phyloP scores from a whole-genome alignment of 2,113 vertebrate species.

The Thermophis baileyi region DNA sequence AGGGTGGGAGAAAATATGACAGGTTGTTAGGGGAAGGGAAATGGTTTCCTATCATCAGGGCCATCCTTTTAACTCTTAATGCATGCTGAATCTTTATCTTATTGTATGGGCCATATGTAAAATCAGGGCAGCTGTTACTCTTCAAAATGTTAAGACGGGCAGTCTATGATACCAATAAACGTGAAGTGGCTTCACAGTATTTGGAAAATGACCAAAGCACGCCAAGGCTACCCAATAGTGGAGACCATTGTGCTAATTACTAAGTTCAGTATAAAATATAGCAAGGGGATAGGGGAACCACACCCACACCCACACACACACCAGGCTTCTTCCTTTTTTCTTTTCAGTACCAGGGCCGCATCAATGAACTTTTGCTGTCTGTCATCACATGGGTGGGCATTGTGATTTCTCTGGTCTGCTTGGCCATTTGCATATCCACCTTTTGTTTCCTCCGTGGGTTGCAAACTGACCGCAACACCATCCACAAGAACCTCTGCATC shows the following conservation, averaged over 20 bases:
- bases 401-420: constrained; percentile 89
- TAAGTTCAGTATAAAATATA: background rate
- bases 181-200: background rate
- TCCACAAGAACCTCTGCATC: constrained; percentile 97
- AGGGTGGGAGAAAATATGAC: background rate
- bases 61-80: background rate
- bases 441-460: constrained; percentile 94
- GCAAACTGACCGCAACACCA: constrained; percentile 91
- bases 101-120: background rate
- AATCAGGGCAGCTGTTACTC: background rate
- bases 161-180: background rate
- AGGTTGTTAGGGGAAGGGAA: background rate
- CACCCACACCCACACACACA: background rate
- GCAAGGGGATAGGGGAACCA: background rate
- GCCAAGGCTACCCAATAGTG: background rate
- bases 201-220: background rate
- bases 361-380: constrained; percentile 88
- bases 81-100: background rate
- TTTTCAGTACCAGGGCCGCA: constrained; percentile 78
- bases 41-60: background rate
- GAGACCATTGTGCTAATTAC: background rate
- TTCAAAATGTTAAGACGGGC: background rate
- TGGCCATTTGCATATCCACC: constrained; percentile 93
- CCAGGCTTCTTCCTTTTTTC: background rate
- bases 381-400: constrained; percentile 96